Evolutionary conservation across 2,797 vertebrate species (phyloP).

Genomic region (Dendrocincla tyrannina): DNA sequence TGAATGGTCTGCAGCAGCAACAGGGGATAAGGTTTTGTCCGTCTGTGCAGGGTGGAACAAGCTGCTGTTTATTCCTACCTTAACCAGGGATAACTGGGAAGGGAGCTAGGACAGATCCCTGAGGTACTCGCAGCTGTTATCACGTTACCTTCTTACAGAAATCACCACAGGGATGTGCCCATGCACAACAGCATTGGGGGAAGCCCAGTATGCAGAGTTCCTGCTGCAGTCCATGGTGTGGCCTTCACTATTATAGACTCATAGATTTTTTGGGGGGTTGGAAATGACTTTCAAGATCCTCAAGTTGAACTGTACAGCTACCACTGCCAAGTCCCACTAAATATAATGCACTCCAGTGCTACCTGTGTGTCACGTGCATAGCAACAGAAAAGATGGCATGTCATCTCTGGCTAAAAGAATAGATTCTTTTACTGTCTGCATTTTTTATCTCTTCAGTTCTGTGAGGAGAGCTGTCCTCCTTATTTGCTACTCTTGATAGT

Average conservation of each 20-base stretch:
- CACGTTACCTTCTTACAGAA: not conserved
- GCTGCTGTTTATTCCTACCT: not conserved
- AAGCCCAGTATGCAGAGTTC: not conserved
- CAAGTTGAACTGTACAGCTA: not conserved
- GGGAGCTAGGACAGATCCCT: not conserved
- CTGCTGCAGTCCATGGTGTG: not conserved
- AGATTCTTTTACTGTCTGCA: not conserved
- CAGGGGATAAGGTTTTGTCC: not conserved
- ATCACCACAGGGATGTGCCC: not conserved
- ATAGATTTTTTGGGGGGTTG: not conserved
- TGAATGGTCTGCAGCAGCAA: not conserved
- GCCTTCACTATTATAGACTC: accelerated
- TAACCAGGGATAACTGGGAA: not conserved
- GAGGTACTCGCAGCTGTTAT: not conserved
- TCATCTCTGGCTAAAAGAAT: not conserved
- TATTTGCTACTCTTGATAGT: not conserved
- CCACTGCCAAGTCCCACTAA: not conserved
- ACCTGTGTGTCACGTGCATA: not conserved
- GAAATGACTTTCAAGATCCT: not conserved
- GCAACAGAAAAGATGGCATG: not conserved
- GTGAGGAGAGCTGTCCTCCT: not conserved
- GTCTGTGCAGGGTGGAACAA: not conserved
- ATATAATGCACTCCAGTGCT: not conserved
- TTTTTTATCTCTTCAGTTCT: not conserved
- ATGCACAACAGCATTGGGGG: not conserved